Evolutionary conservation across 2,797 vertebrate genomes (phyloP).

Genomic region (Paedocypris micromegethes): DNA sequence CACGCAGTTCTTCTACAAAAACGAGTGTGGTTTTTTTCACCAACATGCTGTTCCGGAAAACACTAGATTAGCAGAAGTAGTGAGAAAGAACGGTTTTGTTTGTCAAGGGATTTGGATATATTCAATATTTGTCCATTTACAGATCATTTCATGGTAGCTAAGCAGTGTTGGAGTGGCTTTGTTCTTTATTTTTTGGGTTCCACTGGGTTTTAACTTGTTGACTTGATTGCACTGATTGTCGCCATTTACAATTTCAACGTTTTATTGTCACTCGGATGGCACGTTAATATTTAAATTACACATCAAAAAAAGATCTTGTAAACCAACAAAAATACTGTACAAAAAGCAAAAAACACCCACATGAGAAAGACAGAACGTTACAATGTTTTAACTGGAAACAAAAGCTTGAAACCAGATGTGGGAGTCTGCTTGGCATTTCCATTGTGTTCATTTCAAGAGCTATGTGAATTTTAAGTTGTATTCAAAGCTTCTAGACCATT

Average conservation of each 20-base stretch:
- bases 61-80: background rate
- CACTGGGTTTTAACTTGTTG: conserved; percentile 17
- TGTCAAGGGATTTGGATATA: conserved; percentile 14
- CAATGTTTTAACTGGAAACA: conserved; percentile 26
- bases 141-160: conserved; percentile 24
- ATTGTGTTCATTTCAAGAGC: conserved; percentile 36
- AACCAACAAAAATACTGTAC: conserved; percentile 2
- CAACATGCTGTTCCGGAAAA: conserved; percentile 5
- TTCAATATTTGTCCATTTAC: conserved; percentile 13
- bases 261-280: conserved; percentile 22
- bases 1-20: conserved; percentile 28
- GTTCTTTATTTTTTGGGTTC: conserved; percentile 22
- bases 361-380: conserved; percentile 4
- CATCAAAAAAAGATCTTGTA: background rate
- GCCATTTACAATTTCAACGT: conserved; percentile 7
- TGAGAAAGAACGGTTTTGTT: conserved; percentile 10
- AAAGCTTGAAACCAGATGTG: conserved; percentile 22
- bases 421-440: conserved; percentile 1
- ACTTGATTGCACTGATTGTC: conserved; percentile 45
- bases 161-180: conserved; percentile 27
- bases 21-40: conserved; percentile 1
- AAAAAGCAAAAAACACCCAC: conserved; percentile 4
- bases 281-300: conserved; percentile 31
- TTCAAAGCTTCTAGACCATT: conserved; percentile 4
- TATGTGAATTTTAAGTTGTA: conserved; percentile 27